These are phyloP conservation scores for Andrena minutula DNA, from an alignment of 2,888 invertebrate genomes.

Conservation along the genomic window DNA sequence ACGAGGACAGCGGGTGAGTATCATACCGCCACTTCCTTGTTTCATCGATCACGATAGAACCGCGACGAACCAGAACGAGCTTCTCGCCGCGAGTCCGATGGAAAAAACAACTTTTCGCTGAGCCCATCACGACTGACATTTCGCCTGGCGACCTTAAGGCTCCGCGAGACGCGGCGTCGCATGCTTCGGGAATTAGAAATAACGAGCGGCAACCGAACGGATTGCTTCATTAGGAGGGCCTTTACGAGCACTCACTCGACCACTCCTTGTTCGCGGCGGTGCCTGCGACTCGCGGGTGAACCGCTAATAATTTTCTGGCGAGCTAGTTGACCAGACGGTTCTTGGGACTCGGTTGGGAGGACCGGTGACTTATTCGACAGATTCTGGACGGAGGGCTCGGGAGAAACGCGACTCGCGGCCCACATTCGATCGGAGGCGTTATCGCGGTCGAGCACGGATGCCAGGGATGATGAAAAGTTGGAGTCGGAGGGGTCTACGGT, in stretches of 20 bases:
- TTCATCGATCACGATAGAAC: conserved; percentile 4
- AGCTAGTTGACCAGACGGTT: too few relatives aligned
- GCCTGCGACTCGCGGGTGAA: conserved; percentile 8
- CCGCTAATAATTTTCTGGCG: conserved; percentile 1
- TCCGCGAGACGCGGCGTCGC: conserved; percentile 27
- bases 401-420: conserved; percentile 6
- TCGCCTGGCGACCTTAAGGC: conserved; percentile 18
- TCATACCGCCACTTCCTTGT: conserved; percentile 16
- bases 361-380: not conserved
- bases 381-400: not conserved
- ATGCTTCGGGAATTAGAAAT: conserved; percentile 24
- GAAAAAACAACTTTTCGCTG: conserved; percentile 5
- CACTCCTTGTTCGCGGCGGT: conserved; percentile 22
- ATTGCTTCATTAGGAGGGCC: conserved; percentile 28
- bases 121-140: conserved; percentile 17
- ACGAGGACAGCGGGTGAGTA: conserved; percentile 46
- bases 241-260: conserved; percentile 32
- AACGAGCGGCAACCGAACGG: conserved; percentile 13
- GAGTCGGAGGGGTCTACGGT: not conserved
- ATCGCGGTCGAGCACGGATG: not conserved
- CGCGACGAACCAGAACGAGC: not conserved
- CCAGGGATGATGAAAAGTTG: conserved; percentile 18
- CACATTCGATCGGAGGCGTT: conserved; percentile 3
- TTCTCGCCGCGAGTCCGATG: not conserved
- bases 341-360: not conserved